Conservation (phyloP, 2,797 vertebrate genomes). For the Tapera naevia region DNA sequence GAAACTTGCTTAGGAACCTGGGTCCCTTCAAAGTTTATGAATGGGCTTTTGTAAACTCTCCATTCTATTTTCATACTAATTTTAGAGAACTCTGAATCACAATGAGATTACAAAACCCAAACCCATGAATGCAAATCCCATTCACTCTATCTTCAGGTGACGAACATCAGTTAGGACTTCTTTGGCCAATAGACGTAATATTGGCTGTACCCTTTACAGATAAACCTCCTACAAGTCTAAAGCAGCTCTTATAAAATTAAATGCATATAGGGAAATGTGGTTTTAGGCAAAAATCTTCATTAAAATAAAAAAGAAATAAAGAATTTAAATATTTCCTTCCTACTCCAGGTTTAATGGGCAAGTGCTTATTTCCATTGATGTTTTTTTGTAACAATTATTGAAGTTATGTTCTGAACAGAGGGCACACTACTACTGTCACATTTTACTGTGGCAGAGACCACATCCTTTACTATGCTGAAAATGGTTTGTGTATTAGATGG, state of each 20-base stretch:
- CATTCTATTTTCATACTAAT: neutral
- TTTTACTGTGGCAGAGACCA: neutral
- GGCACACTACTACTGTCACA: accelerated
- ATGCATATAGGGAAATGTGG: accelerated
- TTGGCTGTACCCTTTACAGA: neutral
- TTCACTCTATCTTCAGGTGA: constrained; percentile 32
- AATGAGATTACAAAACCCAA: neutral
- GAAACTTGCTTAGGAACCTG: neutral
- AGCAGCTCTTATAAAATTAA: neutral
- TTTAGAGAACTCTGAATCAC: neutral
- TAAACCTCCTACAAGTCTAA: neutral
- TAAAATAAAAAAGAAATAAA: neutral
- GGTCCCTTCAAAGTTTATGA: neutral
- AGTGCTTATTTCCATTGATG: neutral
- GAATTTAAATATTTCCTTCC: neutral
- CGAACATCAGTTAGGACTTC: neutral
- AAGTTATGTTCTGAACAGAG: neutral
- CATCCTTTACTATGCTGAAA: neutral
- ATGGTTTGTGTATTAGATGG: accelerated
- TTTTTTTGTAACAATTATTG: neutral
- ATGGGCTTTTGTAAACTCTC: neutral
- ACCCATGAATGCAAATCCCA: neutral
- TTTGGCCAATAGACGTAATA: neutral
- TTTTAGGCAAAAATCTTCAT: neutral
- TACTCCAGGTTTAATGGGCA: neutral